Evolutionary conservation across 2,888 invertebrate species (phyloP).

Genomic region (Glaucopsyche alexis): DNA sequence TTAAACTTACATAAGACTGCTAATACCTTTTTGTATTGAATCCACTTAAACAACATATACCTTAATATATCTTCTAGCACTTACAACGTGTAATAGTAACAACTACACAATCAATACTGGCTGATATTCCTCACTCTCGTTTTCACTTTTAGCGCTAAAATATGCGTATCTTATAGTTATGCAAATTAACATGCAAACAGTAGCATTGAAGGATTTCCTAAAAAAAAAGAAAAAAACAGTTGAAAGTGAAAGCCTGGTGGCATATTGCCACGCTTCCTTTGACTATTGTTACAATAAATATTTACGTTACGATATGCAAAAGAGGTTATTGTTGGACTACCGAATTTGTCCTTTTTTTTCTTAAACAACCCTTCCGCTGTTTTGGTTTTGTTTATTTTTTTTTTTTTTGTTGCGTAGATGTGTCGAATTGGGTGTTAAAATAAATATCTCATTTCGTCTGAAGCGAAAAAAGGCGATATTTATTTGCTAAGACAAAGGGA

Average conservation of each 20-base stretch:
- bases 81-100: conserved; percentile 60
- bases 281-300: conserved; percentile 69
- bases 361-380: conserved; percentile 69
- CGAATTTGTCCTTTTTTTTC: conserved; percentile 68
- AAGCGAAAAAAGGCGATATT: conserved; percentile 9
- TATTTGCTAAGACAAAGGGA: conserved; percentile 21
- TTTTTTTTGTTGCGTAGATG: conserved; percentile 46
- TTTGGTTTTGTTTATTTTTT: conserved; percentile 54
- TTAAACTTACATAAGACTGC: background rate
- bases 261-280: conserved; percentile 69
- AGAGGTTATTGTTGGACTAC: conserved; percentile 72
- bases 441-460: conserved; percentile 36
- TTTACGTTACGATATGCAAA: conserved; percentile 75
- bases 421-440: conserved; percentile 50
- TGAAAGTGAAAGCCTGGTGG: conserved; percentile 74
- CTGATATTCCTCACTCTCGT: conserved; percentile 63
- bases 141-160: conserved; percentile 76
- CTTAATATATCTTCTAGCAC: conserved; percentile 29
- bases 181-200: conserved; percentile 70
- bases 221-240: conserved; percentile 56
- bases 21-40: background rate
- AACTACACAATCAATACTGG: conserved; percentile 66
- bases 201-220: conserved; percentile 70
- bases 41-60: background rate
- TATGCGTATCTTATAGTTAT: conserved; percentile 66